Evolutionary conservation across 2,113 vertebrate genomes (phyloP).

Genomic region (Thoracochromis brauschi): DNA sequence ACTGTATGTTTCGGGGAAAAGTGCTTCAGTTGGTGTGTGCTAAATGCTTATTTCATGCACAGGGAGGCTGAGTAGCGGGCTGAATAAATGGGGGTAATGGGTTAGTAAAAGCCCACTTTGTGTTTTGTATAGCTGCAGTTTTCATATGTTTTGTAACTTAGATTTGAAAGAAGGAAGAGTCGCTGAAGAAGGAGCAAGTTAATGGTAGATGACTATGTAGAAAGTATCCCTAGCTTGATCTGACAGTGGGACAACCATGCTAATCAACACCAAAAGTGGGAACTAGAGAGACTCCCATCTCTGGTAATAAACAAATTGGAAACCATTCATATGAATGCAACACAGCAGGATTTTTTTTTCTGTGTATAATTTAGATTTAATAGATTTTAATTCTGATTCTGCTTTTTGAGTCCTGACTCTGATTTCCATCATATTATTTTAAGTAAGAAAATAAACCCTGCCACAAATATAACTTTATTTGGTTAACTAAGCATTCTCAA

Average conservation of each 20-base stretch:
- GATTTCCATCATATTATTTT: not conserved
- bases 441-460: not conserved
- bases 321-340: not conserved
- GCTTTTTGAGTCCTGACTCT: not conserved
- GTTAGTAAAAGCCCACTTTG: not conserved
- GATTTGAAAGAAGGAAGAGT: not conserved
- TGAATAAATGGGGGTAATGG: not conserved
- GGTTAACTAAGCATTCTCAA: not conserved
- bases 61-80: not conserved
- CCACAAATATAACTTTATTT: not conserved
- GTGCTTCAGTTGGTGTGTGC: conserved; percentile 5
- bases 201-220: not conserved
- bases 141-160: not conserved
- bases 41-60: conserved; percentile 30
- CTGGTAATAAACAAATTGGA: not conserved
- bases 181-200: not conserved
- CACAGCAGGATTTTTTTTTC: not conserved
- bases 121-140: not conserved
- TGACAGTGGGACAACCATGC: not conserved
- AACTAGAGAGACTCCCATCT: not conserved
- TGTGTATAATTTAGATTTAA: not conserved
- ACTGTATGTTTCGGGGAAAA: conserved; percentile 28
- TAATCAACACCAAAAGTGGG: not conserved
- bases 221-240: not conserved
- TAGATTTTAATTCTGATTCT: not conserved